Evolutionary conservation across 2,888 invertebrate species (phyloP), one percentile per base, ranked within the genome.

Genomic region (Drosophila heteroneura): DNA sequence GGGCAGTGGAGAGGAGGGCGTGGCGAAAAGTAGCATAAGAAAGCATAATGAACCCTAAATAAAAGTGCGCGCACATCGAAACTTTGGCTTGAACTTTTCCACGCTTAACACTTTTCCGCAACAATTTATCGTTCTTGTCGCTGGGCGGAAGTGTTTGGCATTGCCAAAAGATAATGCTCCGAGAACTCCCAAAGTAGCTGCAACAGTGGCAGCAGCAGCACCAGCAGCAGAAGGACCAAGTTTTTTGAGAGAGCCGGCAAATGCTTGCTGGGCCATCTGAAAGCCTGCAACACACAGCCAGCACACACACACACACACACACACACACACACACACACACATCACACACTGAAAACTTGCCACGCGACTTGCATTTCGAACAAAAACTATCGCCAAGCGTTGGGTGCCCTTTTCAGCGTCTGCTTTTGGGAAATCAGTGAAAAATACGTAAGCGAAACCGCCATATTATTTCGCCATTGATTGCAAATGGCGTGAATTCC

Each of bases 41-140:
- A 74, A 78, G 69, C 84, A 84, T 84, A 84, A 84, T 84, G 84
- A 84, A 84, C 88, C 83, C 88, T 79, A 84, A 84, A 84, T 84
- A 87, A 84, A 84, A 88, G 84, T 82, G 88, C 76, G 80, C 73
- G 64, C 81, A 79, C 77, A 72, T 71, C 72, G 83, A 84, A 84
- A 81, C 82, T 84, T 84, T 85, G 79, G 67, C 81, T 28, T 83
- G 81, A 83, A 86, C 82, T 83, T 86, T 86, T 84, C 70, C 82
- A 70, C 87, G 89, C 89, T 85, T 85, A 88, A 85, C 85, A 85
- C 89, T 85, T 85, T 84, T 80, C 81, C 85, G 85, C 89, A 89
- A 88, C 83, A 88, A 88, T 85, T 85, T 85, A 88, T 85, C 85
- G 85, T 79, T 71, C 75, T 85, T 82, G 86, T 85, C 83, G 83